Conservation (phyloP, 2,888 invertebrate species). For the Eueremaeus valkanovi region DNA sequence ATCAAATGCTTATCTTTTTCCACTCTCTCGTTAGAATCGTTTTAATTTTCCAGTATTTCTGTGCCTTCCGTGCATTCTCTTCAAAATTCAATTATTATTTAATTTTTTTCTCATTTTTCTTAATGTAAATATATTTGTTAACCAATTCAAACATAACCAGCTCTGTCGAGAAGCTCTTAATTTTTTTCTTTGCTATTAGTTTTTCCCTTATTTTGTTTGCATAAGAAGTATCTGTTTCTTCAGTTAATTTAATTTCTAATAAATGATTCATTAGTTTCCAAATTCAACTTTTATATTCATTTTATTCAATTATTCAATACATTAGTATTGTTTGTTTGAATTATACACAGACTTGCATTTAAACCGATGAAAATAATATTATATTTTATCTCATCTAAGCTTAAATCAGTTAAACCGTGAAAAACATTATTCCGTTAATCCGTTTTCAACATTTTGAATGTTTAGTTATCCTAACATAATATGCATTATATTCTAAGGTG, state of each 20-base stretch:
- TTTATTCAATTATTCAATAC: not conserved
- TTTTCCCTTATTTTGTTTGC: not conserved
- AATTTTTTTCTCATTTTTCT: not conserved
- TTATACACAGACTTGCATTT: too few relatives aligned
- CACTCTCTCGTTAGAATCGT: not conserved
- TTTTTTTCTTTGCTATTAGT: not conserved
- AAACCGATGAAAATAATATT: too few relatives aligned
- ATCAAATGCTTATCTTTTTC: conserved; percentile 1
- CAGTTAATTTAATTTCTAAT: not conserved
- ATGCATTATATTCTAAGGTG: too few relatives aligned
- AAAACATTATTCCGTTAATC: too few relatives aligned
- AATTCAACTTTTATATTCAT: not conserved
- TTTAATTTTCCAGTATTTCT: not conserved
- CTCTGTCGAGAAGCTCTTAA: not conserved
- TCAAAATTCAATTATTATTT: conserved; percentile 18
- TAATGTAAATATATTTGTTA: conserved; percentile 15
- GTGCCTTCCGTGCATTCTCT: not conserved
- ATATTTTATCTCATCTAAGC: too few relatives aligned
- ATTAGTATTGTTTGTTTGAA: not conserved
- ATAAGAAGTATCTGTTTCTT: conserved; percentile 1
- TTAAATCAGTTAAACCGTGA: too few relatives aligned
- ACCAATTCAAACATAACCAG: not conserved
- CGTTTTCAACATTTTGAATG: too few relatives aligned
- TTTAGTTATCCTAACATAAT: too few relatives aligned
- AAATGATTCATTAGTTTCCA: conserved; percentile 14